Evolutionary conservation across 2,797 vertebrate species (phyloP).

Genomic region (Melanotaenia nigrans): DNA sequence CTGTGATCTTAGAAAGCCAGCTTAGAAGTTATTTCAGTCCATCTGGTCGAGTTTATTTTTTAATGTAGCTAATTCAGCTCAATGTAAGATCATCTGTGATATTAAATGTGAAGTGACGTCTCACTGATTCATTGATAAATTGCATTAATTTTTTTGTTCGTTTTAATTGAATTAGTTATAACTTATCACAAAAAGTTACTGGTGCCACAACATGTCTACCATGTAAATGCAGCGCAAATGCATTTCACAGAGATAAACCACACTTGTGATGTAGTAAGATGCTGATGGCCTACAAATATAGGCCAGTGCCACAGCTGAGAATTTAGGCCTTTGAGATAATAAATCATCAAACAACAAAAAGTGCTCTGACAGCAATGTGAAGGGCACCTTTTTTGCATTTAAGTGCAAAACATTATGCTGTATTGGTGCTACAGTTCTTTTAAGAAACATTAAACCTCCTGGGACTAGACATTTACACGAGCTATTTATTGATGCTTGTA

Average conservation of each 20-base stretch:
- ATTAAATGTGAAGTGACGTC: background rate
- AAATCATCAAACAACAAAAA: constrained; percentile 46
- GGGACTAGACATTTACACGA: background rate
- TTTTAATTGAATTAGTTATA: background rate
- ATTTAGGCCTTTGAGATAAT: constrained; percentile 52
- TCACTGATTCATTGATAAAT: background rate
- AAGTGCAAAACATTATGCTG: constrained; percentile 15
- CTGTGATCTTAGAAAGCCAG: background rate
- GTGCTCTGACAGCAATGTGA: constrained; percentile 18
- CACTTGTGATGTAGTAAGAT: constrained; percentile 2
- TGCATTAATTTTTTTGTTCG: background rate
- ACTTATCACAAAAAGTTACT: background rate
- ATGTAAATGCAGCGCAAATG: constrained; percentile 21
- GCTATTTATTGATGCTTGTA: background rate
- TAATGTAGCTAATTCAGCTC: no score
- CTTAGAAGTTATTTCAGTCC: background rate
- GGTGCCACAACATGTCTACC: constrained; percentile 1
- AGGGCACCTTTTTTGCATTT: constrained; percentile 7
- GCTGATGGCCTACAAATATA: constrained; percentile 38
- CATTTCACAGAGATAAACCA: constrained; percentile 7
- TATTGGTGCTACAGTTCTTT: constrained; percentile 7
- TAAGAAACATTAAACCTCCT: background rate
- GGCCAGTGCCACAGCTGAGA: constrained; percentile 39
- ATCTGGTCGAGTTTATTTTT: no score
- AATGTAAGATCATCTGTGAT: background rate